These are phyloP conservation scores for Cylas formicarius DNA, from an alignment of 1,140 invertebrate species.

Conservation along the genomic window DNA sequence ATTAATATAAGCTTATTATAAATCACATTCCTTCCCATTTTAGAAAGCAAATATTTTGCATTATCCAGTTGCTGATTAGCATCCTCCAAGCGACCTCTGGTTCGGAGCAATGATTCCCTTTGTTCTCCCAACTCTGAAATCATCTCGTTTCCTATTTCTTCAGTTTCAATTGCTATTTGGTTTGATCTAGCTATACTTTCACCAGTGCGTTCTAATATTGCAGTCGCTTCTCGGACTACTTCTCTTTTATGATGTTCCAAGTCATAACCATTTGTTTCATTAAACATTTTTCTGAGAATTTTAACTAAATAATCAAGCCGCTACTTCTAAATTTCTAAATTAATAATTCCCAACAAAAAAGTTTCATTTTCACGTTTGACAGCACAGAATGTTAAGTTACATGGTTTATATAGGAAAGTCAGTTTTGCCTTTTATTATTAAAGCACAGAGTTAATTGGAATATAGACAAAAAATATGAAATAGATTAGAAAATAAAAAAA, in stretches of 20 bases:
- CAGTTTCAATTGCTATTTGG: slow-evolving; percentile 68
- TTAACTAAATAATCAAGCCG: slow-evolving; percentile 3
- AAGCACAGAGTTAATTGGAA: not conserved
- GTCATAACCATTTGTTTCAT: slow-evolving; percentile 28
- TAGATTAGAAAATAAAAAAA: no score
- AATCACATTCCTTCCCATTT: slow-evolving; percentile 43
- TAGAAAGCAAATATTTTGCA: slow-evolving; percentile 39
- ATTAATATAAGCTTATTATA: slow-evolving; percentile 47
- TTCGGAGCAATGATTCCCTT: slow-evolving; percentile 44
- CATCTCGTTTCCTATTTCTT: slow-evolving; percentile 69
- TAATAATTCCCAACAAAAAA: no score
- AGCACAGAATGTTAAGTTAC: not conserved
- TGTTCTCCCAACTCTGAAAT: slow-evolving; percentile 47
- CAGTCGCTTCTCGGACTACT: slow-evolving; percentile 50
- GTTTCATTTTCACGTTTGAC: no score
- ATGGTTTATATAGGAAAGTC: not conserved
- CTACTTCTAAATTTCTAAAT: no score
- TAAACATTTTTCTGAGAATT: no score
- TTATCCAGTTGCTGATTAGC: slow-evolving; percentile 44
- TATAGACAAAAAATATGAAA: no score
- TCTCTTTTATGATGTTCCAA: slow-evolving; percentile 48
- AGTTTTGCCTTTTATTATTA: not conserved
- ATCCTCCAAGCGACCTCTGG: slow-evolving; percentile 43
- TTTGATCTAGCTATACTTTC: slow-evolving; percentile 63
- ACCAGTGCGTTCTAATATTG: slow-evolving; percentile 54